phyloP scores from a whole-genome alignment of 2,113 vertebrate species.

The Archilochus colubris region DNA sequence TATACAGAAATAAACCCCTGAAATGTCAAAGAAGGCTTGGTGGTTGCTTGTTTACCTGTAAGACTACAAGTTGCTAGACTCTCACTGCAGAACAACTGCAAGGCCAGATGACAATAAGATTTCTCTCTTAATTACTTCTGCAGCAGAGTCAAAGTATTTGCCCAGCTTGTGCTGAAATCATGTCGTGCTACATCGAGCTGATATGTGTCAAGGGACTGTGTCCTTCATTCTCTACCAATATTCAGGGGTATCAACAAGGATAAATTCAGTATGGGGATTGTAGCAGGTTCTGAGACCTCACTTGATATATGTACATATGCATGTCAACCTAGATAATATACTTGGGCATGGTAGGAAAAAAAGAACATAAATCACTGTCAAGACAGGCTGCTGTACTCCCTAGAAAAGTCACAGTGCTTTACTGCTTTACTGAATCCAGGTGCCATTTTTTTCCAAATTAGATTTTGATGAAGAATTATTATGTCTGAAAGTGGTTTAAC shows the following conservation, averaged over 20 bases:
- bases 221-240: neutral
- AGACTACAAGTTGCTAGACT: slow-evolving; percentile 57
- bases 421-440: slow-evolving; percentile 38
- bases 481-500: slow-evolving; percentile 55
- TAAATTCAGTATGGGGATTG: slow-evolving; percentile 39
- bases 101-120: slow-evolving; percentile 47
- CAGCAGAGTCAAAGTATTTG: neutral
- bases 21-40: slow-evolving; percentile 51
- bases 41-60: slow-evolving; percentile 60
- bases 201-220: neutral
- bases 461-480: slow-evolving; percentile 76
- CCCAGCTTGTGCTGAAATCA: neutral
- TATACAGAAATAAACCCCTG: slow-evolving; percentile 34
- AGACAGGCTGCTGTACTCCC: slow-evolving; percentile 46
- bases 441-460: slow-evolving; percentile 52
- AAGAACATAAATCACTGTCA: slow-evolving; percentile 80
- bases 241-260: slow-evolving; percentile 29
- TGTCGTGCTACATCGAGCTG: neutral
- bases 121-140: slow-evolving; percentile 54
- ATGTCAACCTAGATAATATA: slow-evolving; percentile 75
- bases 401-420: slow-evolving; percentile 42
- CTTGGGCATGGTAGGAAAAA: slow-evolving; percentile 41
- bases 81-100: slow-evolving; percentile 42
- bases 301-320: slow-evolving; percentile 74
- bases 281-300: slow-evolving; percentile 49